phyloP scores from a whole-genome alignment of 2,797 vertebrate species.

The Setipinna tenuifilis region DNA sequence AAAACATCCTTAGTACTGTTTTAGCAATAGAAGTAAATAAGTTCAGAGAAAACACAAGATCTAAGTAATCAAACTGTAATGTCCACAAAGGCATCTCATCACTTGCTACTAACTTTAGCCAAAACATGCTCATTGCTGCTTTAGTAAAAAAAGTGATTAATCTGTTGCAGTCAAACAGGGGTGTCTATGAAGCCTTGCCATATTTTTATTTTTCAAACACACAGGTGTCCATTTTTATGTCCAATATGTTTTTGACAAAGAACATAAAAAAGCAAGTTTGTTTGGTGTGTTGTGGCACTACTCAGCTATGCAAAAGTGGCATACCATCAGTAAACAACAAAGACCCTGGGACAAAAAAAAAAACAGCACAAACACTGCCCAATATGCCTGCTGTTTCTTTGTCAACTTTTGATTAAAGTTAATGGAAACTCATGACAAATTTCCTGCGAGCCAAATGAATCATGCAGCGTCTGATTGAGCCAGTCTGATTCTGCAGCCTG shows the following conservation, averaged over 20 bases:
- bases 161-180: not conserved
- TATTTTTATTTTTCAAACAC: not conserved
- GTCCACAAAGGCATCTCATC: not conserved
- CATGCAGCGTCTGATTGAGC: conserved; percentile 2
- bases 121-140: not conserved
- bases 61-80: too few relatives aligned
- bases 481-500: not conserved
- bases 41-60: too few relatives aligned
- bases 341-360: not conserved
- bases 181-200: not conserved
- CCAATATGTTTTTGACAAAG: not conserved
- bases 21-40: too few relatives aligned
- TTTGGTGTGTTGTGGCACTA: not conserved
- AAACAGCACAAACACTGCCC: not conserved
- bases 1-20: too few relatives aligned
- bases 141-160: not conserved
- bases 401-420: conserved; percentile 13
- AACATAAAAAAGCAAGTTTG: not conserved
- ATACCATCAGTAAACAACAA: too few relatives aligned
- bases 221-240: not conserved
- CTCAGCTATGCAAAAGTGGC: too few relatives aligned
- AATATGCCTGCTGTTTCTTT: not conserved
- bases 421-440: conserved; percentile 2
- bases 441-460: conserved; percentile 6
- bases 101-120: not conserved